These are phyloP conservation scores for Holcopasites calliopsidis DNA, from an alignment of 1,140 invertebrate species.

Conservation along the genomic window DNA sequence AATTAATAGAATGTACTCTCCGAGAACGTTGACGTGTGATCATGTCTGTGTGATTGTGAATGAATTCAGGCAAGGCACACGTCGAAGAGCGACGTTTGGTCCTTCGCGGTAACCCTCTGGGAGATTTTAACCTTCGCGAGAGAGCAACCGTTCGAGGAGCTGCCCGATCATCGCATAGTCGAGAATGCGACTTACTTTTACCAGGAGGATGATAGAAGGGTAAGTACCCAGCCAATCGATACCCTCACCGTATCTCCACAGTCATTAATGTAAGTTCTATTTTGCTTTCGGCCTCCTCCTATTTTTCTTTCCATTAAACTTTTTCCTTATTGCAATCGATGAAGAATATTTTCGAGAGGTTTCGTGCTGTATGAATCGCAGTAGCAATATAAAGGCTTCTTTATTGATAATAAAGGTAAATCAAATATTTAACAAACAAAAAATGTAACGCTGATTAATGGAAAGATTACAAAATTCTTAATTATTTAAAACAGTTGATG, in stretches of 20 bases:
- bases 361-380: not conserved
- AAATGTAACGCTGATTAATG: no score
- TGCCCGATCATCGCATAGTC: constrained; percentile 89
- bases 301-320: not conserved
- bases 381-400: no score
- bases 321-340: not conserved
- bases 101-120: constrained; percentile 90
- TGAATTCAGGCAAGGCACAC: constrained; percentile 87
- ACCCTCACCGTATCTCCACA: constrained; percentile 23
- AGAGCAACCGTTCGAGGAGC: constrained; percentile 90
- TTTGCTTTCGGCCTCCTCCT: constrained; percentile 28
- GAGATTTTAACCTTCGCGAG: constrained; percentile 92
- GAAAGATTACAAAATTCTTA: no score
- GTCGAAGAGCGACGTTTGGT: constrained; percentile 91
- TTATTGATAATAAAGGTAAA: no score
- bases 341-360: not conserved
- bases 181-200: constrained; percentile 88
- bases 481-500: no score
- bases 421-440: no score
- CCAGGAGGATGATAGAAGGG: constrained; percentile 83
- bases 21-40: not conserved
- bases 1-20: not conserved
- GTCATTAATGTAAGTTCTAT: constrained; percentile 31
- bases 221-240: constrained; percentile 69
- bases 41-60: not conserved